Conservation (phyloP, 2,797 vertebrate species). For the Pelodytes ibericus region DNA sequence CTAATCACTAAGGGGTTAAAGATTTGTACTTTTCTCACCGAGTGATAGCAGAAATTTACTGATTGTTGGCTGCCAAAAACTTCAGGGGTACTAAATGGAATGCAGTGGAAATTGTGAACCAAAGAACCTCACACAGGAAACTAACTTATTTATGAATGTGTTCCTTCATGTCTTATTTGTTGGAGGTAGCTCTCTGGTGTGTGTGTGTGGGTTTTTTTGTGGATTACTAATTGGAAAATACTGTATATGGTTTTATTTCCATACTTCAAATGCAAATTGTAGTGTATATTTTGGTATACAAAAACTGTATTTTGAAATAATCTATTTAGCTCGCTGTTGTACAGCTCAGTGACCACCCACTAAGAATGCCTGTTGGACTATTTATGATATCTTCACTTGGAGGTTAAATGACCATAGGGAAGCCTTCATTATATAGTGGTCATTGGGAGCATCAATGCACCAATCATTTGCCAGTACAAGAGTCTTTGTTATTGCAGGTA, state of each 20-base stretch:
- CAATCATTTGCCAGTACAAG: conserved; percentile 30
- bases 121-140: conserved; percentile 43
- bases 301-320: conserved; percentile 45
- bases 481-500: conserved; percentile 27
- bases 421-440: conserved; percentile 36
- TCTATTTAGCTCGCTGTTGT: conserved; percentile 38
- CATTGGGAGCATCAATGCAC: conserved; percentile 20
- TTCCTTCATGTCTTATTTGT: conserved; percentile 52
- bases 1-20: too few species aligned
- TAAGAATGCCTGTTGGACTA: conserved; percentile 35
- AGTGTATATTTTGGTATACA: conserved; percentile 48
- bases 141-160: conserved; percentile 51
- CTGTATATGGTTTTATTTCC: conserved; percentile 50
- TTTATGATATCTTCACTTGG: conserved; percentile 49
- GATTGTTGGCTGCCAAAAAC: conserved; percentile 23
- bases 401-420: conserved; percentile 31
- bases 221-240: conserved; percentile 56
- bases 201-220: conserved; percentile 48
- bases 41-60: conserved; percentile 41
- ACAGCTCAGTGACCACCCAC: conserved; percentile 45
- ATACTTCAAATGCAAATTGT: conserved; percentile 53
- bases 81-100: conserved; percentile 43
- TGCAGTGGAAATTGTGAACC: conserved; percentile 51
- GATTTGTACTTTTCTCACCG: conserved; percentile 2
- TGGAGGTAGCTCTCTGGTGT: conserved; percentile 48